Evolutionary conservation across 2,888 invertebrate genomes (phyloP).

Genomic region (Tethea ocularis): DNA sequence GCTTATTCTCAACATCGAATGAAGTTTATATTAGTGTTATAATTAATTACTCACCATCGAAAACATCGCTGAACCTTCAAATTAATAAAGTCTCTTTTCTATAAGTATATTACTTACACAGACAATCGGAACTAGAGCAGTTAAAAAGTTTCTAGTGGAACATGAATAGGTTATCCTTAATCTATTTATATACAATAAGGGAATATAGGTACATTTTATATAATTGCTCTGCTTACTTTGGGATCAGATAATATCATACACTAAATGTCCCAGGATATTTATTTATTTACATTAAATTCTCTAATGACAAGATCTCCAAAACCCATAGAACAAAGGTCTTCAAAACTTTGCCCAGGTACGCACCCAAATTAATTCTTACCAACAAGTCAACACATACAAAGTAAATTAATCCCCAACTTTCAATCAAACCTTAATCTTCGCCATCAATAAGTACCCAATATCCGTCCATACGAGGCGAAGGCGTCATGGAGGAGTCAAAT

Average conservation of each 20-base stretch:
- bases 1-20: slow-evolving; percentile 16
- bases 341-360: slow-evolving; percentile 1
- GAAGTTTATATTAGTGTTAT: slow-evolving; percentile 6
- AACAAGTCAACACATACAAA: background rate
- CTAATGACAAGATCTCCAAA: background rate
- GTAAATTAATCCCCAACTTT: slow-evolving; percentile 36
- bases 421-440: slow-evolving; percentile 60
- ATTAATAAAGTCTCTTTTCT: background rate
- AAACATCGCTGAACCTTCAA: background rate
- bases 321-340: background rate
- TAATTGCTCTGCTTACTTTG: too few relatives aligned
- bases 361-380: background rate
- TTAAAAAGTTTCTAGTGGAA: background rate
- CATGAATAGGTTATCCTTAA: too few relatives aligned
- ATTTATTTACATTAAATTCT: background rate
- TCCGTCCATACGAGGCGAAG: slow-evolving; percentile 54
- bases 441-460: slow-evolving; percentile 57
- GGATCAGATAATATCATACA: background rate
- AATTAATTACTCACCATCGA: background rate
- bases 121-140: background rate
- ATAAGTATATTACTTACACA: background rate
- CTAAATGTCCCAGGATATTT: too few relatives aligned
- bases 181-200: too few relatives aligned
- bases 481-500: slow-evolving; percentile 61
- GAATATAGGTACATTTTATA: too few relatives aligned